These are phyloP conservation scores for Nezara viridula DNA, from an alignment of 2,888 invertebrate species.

Conservation along the genomic window DNA sequence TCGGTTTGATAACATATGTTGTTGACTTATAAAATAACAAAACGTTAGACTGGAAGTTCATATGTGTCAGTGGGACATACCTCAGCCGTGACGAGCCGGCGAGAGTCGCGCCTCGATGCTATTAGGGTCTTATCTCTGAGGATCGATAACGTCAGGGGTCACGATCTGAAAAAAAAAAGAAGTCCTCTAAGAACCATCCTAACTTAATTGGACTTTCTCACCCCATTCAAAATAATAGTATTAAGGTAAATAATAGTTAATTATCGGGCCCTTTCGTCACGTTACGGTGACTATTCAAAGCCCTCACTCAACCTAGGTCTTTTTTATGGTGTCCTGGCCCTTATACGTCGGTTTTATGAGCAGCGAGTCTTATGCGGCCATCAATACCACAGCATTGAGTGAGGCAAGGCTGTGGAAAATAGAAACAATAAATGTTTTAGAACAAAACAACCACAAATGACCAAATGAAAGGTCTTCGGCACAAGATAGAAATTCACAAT, in stretches of 20 bases:
- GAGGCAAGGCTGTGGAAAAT: not conserved
- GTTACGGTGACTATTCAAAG: not conserved
- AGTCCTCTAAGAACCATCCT: not conserved
- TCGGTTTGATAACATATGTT: not conserved
- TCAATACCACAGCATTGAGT: not conserved
- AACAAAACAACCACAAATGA: too few relatives aligned
- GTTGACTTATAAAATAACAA: not conserved
- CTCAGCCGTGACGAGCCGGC: conserved; percentile 34
- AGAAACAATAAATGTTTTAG: not conserved
- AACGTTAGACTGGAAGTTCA: not conserved
- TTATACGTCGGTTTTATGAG: not conserved
- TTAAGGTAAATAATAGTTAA: not conserved
- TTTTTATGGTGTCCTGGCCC: not conserved
- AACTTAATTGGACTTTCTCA: not conserved
- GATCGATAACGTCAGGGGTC: conserved; percentile 17
- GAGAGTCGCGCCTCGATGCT: conserved; percentile 21
- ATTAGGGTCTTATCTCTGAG: conserved; percentile 12
- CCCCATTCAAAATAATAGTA: not conserved
- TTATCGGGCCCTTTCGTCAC: not conserved
- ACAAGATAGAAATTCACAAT: too few relatives aligned
- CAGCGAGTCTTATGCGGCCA: not conserved
- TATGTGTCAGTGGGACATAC: conserved; percentile 45
- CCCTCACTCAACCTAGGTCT: not conserved
- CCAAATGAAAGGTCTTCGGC: too few relatives aligned
- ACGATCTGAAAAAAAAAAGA: not conserved